Evolutionary conservation across 2,797 vertebrate species (phyloP).

Genomic region (Pseudocheirus occidentalis): DNA sequence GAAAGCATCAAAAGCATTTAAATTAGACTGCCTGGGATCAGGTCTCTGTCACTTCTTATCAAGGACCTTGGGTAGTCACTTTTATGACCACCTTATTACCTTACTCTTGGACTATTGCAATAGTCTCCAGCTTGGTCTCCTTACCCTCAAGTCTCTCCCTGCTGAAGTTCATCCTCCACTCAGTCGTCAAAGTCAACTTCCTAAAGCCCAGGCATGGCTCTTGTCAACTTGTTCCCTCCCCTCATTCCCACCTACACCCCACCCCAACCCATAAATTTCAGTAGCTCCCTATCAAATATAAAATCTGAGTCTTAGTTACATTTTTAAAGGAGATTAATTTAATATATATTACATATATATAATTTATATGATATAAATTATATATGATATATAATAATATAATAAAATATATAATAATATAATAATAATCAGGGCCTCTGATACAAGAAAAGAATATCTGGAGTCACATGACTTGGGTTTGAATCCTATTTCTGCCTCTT

Average conservation of each 20-base stretch:
- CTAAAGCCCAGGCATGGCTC: neutral
- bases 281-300: neutral
- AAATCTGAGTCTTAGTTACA: neutral
- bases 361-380: no score
- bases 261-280: neutral
- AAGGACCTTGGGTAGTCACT: neutral
- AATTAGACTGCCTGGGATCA: neutral
- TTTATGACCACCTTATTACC: neutral
- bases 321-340: no score
- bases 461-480: no score
- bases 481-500: no score
- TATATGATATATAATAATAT: no score
- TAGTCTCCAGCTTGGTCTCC: neutral
- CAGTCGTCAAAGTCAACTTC: neutral
- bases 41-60: neutral
- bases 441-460: no score
- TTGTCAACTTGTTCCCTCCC: neutral
- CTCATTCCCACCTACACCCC: neutral
- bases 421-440: no score
- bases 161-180: neutral
- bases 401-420: no score
- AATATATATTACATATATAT: no score
- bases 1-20: neutral
- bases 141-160: neutral
- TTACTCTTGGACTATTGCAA: neutral